A percentile compares a stretch with the other conserved stretches of the same genome.
phyloP scores from a whole-genome alignment of 2,113 vertebrate species.

The Xiphias gladius region DNA sequence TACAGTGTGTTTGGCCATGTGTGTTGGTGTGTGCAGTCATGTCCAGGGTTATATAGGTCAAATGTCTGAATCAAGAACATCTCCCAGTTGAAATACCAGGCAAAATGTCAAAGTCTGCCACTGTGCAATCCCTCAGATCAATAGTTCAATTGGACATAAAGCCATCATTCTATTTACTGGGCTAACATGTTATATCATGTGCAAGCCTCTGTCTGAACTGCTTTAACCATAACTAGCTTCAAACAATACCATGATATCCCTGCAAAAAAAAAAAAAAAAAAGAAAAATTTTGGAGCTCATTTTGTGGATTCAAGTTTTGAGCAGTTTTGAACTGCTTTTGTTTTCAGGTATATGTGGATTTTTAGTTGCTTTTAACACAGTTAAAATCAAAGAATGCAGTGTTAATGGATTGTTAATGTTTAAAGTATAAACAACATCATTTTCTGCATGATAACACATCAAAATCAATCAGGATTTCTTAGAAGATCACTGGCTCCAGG shows the following conservation, averaged over 20 bases:
- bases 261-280: background rate
- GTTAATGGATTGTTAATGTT: background rate
- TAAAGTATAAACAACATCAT: background rate
- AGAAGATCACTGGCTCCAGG: background rate
- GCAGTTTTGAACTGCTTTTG: background rate
- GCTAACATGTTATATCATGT: slow-evolving; percentile 26
- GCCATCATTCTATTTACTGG: slow-evolving; percentile 49
- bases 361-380: background rate
- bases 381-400: background rate
- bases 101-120: slow-evolving; percentile 79
- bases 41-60: slow-evolving; percentile 79
- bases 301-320: background rate
- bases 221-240: background rate
- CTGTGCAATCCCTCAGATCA: slow-evolving; percentile 74
- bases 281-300: background rate
- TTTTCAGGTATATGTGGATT: background rate
- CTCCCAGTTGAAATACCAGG: slow-evolving; percentile 77
- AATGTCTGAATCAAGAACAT: slow-evolving; percentile 73
- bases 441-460: too few species aligned
- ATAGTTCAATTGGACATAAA: slow-evolving; percentile 82
- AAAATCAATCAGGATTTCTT: background rate
- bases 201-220: background rate
- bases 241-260: background rate
- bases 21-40: slow-evolving; percentile 56
- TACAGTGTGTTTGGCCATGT: slow-evolving; percentile 40